These are phyloP conservation scores for Nycticryphes semicollaris DNA, from an alignment of 2,113 vertebrate genomes.

Conservation along the genomic window DNA sequence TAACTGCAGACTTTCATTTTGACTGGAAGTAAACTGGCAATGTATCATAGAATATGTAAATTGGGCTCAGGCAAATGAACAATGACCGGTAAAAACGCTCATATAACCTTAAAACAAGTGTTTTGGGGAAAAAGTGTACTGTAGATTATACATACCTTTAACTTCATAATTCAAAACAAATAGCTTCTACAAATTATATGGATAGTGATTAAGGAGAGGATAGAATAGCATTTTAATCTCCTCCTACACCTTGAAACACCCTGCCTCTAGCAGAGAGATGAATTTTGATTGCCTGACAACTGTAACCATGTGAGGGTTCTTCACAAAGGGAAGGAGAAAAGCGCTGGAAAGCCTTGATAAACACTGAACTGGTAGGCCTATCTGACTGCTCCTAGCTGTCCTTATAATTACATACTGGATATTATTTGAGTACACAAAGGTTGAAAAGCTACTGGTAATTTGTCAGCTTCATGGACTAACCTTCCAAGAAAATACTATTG, in stretches of 20 bases:
- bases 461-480: background rate
- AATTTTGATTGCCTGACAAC: constrained; percentile 50
- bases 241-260: background rate
- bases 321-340: constrained; percentile 26
- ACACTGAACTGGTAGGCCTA: background rate
- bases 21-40: background rate
- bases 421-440: background rate
- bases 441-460: constrained; percentile 6
- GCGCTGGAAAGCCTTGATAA: constrained; percentile 22
- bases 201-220: background rate
- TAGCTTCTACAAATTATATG: background rate
- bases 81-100: background rate
- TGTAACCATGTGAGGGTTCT: constrained; percentile 35
- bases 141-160: background rate
- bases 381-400: background rate
- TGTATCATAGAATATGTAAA: background rate
- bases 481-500: background rate
- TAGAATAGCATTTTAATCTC: background rate
- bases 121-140: background rate
- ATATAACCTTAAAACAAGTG: background rate
- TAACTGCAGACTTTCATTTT: background rate
- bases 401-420: background rate
- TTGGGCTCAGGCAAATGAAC: background rate
- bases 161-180: background rate
- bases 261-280: background rate